Evolutionary conservation across 2,113 vertebrate species (phyloP), one percentile per base, ranked within the genome.

Genomic region (Anguilla japonica): DNA sequence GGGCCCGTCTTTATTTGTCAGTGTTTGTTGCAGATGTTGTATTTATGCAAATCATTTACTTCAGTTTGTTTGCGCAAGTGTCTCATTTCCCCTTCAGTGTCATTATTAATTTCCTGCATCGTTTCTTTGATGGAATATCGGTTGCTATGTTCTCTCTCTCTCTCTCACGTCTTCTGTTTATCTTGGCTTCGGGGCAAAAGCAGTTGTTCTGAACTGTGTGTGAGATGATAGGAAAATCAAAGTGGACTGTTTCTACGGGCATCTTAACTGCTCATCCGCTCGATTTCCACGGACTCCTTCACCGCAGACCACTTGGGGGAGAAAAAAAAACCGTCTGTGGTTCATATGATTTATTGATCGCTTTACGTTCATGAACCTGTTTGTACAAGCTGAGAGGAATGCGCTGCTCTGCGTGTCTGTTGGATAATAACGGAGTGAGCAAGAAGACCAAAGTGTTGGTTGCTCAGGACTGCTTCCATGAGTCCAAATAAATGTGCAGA

Each of bases 61-160:
- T 78, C 92, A 87, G 93, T 95, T 95, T 93, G 94, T 94, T 92
- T 91, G 92, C 91, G 91, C 93, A 93, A 93, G 92, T 92, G 92
- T 89, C 91, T 95, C 92, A 94, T 95, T 95, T 95, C 92, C 92
- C 90, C 92, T 93, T 93, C 93, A 90, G 87, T 88, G 90, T 90
- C 89, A 91, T 92, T 93, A 94, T 93, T 91, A 94, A 95, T 94
- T 93, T 90, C 91, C 90, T 92, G 90, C 87, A 92, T 89, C n/a
- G 89, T 80, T 89, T 87, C 93, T 94, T 93, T 95, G 93, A 94
- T 93, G 93, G 92, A 90, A 94, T 93, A 93, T 91, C 90, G 91
- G 93, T 91, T 89, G 89, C 85, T 90, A 88, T 20, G 93, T 91
- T 90, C 87, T 91, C 92, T 88, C 90, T 93, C 92, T 50, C 0